These are phyloP conservation scores for Parotocinclus haroldoi DNA, from an alignment of 2,797 vertebrate species.

Conservation along the genomic window DNA sequence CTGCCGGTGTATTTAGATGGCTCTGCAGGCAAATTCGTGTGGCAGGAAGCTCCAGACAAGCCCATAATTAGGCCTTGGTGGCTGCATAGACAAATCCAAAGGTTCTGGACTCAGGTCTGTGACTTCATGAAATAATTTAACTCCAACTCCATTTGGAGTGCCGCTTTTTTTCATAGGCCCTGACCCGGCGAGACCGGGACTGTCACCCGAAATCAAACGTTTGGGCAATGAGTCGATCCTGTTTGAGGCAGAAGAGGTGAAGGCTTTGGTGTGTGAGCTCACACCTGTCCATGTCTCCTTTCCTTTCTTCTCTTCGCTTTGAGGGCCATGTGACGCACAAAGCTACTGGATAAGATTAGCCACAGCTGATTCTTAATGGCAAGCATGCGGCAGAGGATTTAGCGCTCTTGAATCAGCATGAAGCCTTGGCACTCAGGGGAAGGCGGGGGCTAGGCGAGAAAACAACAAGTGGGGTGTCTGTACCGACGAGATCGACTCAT, in stretches of 20 bases:
- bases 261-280: not conserved
- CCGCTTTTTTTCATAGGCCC: too few species aligned
- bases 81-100: too few species aligned
- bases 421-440: constrained; percentile 7
- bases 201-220: not conserved
- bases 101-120: too few species aligned
- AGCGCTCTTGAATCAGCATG: constrained; percentile 9
- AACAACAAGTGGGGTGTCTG: not conserved
- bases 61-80: too few species aligned
- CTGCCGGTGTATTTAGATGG: too few species aligned
- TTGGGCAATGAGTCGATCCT: constrained; percentile 58
- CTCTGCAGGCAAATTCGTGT: too few species aligned
- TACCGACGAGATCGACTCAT: constrained; percentile 1
- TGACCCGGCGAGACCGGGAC: too few species aligned
- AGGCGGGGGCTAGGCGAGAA: constrained; percentile 1
- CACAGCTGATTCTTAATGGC: constrained; percentile 36
- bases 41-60: too few species aligned
- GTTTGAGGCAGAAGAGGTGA: not conserved
- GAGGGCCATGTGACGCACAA: constrained; percentile 13
- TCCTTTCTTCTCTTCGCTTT: not conserved
- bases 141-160: too few species aligned
- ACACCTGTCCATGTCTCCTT: not conserved
- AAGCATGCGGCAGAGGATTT: constrained; percentile 8
- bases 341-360: constrained; percentile 38
- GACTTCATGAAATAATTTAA: too few species aligned